Evolutionary conservation across 2,113 vertebrate genomes (phyloP).

Genomic region (Vulpes vulpes): DNA sequence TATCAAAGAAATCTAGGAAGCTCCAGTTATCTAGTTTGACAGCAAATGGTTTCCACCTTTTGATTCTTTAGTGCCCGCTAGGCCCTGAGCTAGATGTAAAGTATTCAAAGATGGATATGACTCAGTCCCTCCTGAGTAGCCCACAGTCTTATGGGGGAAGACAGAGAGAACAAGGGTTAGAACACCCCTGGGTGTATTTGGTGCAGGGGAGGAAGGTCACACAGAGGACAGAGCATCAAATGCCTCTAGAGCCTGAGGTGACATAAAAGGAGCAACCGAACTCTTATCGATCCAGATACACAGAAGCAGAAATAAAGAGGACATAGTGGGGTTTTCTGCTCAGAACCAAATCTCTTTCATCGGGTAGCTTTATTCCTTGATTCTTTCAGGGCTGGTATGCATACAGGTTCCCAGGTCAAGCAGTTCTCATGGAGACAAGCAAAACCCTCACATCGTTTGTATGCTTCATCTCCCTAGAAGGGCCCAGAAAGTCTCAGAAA

Average conservation of each 20-base stretch:
- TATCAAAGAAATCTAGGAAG: neutral
- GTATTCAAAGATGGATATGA: neutral
- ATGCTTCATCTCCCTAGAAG: neutral
- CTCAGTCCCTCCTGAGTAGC: neutral
- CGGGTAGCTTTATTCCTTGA: neutral
- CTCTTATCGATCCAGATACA: neutral
- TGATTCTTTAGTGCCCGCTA: neutral
- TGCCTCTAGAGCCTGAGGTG: too few species aligned
- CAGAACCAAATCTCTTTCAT: neutral
- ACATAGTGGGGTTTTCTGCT: neutral
- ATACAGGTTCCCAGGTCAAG: neutral
- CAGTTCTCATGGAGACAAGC: neutral
- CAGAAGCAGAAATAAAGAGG: neutral
- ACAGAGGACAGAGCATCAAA: neutral
- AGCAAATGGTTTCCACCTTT: neutral
- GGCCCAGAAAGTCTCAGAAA: neutral
- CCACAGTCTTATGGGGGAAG: neutral
- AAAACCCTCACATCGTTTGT: too few species aligned
- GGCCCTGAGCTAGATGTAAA: neutral
- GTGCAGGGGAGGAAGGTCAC: neutral
- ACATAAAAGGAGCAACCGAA: neutral
- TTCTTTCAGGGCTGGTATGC: neutral
- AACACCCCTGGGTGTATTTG: neutral
- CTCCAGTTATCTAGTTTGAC: neutral
- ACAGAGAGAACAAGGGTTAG: neutral